Base-by-base conservation (phyloP, 2,888 invertebrate genomes). In the Drosophila multiciliata region DNA sequence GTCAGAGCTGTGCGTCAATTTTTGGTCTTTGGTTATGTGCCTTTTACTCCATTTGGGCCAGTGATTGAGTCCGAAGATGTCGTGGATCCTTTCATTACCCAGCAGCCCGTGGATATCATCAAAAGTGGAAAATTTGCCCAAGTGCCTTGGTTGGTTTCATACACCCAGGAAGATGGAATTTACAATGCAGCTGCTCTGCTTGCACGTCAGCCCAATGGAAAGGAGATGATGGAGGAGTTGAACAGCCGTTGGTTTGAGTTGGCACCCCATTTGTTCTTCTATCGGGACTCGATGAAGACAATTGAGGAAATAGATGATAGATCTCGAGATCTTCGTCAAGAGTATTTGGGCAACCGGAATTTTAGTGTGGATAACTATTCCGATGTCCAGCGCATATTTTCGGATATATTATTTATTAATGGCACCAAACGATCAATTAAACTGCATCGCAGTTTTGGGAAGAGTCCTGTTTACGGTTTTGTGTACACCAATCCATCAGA, bases 41-140 rank as follows among this genome's bases (percentile, higher is more conserved):
- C 96, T 72, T 96, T 96, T 90, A 94, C 96, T 0, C 95, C 96
- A 0, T 97, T 97, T 90, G 96, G 95, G 0, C 96, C 96, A 0
- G 96, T 96, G 0, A 93, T 95, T 0, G 97, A 97, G 83, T 92
- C 94, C 0, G 66, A 90, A 0, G 86, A 89, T 38, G 91, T 92
- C 0, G 78, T 92, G 17, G 93, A 95, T 32, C 95, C 96, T 0
- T 96, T 97, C 92, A 92, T 97, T 8, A 94, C 94, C 1, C 94
- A 95, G 70, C 94, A 95, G 66, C 97, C 97, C 0, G 94, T 94
- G 78, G 93, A 94, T 40, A 94, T 96, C 0, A 94, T 97, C 1
- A 94, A 91, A 68, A 93, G 94, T 11, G 95, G 95, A 0, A 93
- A 94, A 38, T 95, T 95, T 81, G 93, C 94, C n/a, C 94, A 95